phyloP scores from a whole-genome alignment of 2,797 vertebrate species.

The Prunella strophiata region DNA sequence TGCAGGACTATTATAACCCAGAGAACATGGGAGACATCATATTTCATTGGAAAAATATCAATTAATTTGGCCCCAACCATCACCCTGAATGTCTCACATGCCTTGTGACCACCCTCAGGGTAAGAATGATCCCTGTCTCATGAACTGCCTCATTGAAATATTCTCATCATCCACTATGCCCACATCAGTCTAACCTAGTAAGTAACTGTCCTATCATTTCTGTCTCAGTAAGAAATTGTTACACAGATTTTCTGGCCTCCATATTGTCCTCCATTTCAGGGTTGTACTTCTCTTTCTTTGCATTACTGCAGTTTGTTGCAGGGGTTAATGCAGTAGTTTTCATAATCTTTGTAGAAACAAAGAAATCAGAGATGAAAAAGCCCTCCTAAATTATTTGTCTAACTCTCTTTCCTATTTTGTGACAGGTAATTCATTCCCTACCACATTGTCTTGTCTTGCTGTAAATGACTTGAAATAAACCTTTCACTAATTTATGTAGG shows the following conservation, averaged over 20 bases:
- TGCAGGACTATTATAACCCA: background rate
- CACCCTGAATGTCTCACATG: background rate
- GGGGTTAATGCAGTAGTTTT: background rate
- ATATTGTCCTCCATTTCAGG: background rate
- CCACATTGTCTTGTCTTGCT: background rate
- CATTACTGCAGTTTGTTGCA: background rate
- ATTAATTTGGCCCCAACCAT: background rate
- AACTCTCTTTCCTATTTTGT: background rate
- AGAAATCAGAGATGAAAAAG: background rate
- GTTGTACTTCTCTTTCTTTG: accelerated
- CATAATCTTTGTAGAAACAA: background rate
- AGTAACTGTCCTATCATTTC: background rate
- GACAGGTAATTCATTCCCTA: background rate
- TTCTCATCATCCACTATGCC: background rate
- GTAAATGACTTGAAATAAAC: background rate
- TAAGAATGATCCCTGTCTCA: background rate
- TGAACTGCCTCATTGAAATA: background rate
- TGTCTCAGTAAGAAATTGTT: background rate
- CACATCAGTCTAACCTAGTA: background rate
- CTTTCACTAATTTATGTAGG: background rate
- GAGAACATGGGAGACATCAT: background rate
- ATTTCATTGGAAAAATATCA: background rate
- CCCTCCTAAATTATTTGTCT: background rate
- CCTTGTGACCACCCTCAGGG: background rate
- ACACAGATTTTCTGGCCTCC: background rate